These are phyloP conservation scores for Trididemnum nubilum DNA, from an alignment of 23 tunicate genomes.

Conservation along the genomic window DNA sequence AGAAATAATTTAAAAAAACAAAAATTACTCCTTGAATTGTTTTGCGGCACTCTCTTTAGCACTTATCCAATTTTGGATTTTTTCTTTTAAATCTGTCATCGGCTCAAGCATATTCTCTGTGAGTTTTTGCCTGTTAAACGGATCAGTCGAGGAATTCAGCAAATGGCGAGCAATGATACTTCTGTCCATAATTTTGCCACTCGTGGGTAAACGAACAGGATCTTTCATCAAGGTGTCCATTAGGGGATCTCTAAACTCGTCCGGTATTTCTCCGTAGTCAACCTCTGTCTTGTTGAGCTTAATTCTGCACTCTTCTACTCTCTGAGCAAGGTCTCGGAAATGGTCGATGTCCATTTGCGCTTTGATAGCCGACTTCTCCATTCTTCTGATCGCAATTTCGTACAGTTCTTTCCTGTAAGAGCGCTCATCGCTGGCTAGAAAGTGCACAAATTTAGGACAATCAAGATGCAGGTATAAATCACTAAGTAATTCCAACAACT, in stretches of 20 bases:
- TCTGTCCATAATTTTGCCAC: conserved; percentile 93
- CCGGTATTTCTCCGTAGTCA: conserved; percentile 87
- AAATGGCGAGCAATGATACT: conserved; percentile 79
- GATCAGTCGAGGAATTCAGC: conserved; percentile 90
- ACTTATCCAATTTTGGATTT: conserved; percentile 58
- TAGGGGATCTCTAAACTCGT: conserved; percentile 89
- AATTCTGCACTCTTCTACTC: conserved; percentile 44
- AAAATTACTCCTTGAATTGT: too few species aligned
- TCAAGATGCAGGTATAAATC: conserved; percentile 87
- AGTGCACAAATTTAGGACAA: conserved; percentile 76
- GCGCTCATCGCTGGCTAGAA: conserved; percentile 84
- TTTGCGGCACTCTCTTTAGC: conserved; percentile 30
- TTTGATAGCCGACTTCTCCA: conserved; percentile 74
- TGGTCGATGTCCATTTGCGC: conserved; percentile 52
- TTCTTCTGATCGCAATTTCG: conserved; percentile 58
- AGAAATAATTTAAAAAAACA: background rate
- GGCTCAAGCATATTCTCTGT: conserved; percentile 84
- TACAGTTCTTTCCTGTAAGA: conserved; percentile 71
- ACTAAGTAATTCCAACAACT: conserved; percentile 65
- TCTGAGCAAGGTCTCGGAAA: conserved; percentile 50
- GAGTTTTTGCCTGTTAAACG: conserved; percentile 87
- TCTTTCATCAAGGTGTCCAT: conserved; percentile 94
- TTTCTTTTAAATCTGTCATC: conserved; percentile 41
- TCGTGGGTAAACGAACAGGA: conserved; percentile 89
- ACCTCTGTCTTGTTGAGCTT: conserved; percentile 67